Evolutionary conservation across 2,797 vertebrate species (phyloP).

Genomic region (Falco cherrug): DNA sequence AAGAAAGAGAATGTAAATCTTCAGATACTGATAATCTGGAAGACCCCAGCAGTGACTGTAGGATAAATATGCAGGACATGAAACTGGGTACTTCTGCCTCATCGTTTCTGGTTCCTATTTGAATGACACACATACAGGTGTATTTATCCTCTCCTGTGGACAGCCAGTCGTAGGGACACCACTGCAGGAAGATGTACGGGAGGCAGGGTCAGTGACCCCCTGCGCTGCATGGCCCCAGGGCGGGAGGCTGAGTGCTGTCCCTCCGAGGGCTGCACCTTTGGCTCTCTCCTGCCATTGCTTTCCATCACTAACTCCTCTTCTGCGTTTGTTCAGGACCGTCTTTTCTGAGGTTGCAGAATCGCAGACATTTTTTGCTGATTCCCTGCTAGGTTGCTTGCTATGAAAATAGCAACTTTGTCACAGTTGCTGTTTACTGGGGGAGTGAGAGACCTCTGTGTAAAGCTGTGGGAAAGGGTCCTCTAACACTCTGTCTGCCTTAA

Average conservation of each 20-base stretch:
- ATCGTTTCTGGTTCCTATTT: not conserved
- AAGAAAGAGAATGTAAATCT: not conserved
- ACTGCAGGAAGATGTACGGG: not conserved
- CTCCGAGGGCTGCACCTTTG: not conserved
- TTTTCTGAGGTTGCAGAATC: not conserved
- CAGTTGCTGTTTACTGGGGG: not conserved
- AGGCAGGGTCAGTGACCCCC: too few species aligned
- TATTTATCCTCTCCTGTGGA: not conserved
- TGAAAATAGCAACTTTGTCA: not conserved
- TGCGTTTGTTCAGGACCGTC: not conserved
- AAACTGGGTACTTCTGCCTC: not conserved
- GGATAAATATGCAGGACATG: not conserved
- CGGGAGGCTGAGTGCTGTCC: not conserved
- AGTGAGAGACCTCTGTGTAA: not conserved
- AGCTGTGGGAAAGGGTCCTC: not conserved
- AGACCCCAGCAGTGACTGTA: not conserved
- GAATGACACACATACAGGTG: not conserved
- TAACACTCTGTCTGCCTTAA: not conserved
- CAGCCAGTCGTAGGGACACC: not conserved
- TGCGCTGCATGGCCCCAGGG: rapidly evolving
- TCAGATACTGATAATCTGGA: not conserved
- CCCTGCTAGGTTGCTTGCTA: not conserved
- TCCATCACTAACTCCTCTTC: not conserved
- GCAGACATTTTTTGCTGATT: not conserved
- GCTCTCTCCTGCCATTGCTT: not conserved